Evolutionary conservation across 2,797 vertebrate genomes (phyloP), one percentile per base, ranked within the genome.

Genomic region (Hoplostethus atlanticus): DNA sequence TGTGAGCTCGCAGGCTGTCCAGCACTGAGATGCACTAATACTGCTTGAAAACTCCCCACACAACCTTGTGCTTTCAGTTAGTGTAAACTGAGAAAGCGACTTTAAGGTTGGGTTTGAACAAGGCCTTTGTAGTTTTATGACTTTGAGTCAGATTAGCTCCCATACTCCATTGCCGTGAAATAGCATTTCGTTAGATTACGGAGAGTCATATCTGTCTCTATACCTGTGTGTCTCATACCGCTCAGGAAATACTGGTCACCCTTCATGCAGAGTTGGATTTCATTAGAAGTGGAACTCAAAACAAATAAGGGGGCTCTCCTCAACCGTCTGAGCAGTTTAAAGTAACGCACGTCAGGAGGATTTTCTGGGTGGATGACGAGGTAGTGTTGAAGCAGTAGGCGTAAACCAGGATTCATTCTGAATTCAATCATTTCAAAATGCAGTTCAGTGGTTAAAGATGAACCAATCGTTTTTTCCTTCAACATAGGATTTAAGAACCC

Each of bases 231-330:
- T 63, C 21, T 21, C 21, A 21, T 21, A 21, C 21, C 15, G 34
- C 21, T 10, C 53, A 60, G 31, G 50, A 68, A 77, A 64, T 59
- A n/a, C 2, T 60, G 11, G 42, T 55, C 36, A 42, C 30, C 31
- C 47, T 72, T 57, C 16, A 17, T 10, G 17, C 59, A 40, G 64
- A 38, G 25, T 61, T 60, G 21, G n/a, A 71, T 69, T 79, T 71
- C 4, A 68, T 56, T 72, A 17, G n/a, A 25, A 48, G 55, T 56
- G n/a, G 12, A 57, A 52, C 57, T 71, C 15, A 16, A 65, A 66
- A 58, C 15, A 63, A 54, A n/a, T 47, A 38, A 6, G 48, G 51
- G 13, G 12, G 13, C 47, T 62, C n/a, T 53, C 61, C 44, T 8
- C 50, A 55, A 65, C 38, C 55, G 36, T 72, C 12, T 17, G 12